Base-by-base conservation (phyloP, 2,888 invertebrate genomes). In the Julus scanicus region DNA sequence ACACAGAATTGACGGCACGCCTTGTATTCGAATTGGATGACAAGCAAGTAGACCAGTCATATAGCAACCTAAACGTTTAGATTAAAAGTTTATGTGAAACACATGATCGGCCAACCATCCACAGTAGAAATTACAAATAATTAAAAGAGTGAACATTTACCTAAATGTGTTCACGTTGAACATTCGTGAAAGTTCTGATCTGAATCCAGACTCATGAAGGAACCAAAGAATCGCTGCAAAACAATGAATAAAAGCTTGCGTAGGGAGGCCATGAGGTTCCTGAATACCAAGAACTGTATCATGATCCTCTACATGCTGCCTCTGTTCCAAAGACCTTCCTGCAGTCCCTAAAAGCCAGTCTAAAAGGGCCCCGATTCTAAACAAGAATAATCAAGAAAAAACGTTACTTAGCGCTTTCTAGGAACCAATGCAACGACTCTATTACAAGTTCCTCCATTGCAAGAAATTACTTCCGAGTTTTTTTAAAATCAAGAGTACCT, bases 161-260 rank as follows among this genome's bases (percentile, higher is more conserved):
- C 96, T 95, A 91, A 97, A 96, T 1, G 97, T 92, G 84, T 96
- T 95, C 88, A 94, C 94, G 0, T 96, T 95, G 83, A 97, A 94
- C 88, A 97, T 92, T 40, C 94, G 93, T 80, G 94, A 93, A 40
- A 97, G 92, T 91, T 96, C 94, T 17, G 44, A 17, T 37, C 84
- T 57, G 37, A 84, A 93, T 88, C 94, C 93, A 17, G 90, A 89
- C 89, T 94, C 94, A 91, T 95, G 94, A 17, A 95, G 93, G 40
- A 95, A 94, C 96, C 96, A 96, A 89, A 96, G 92, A 85, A 97
- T 96, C 71, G 96, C 95, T 5, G 97, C 96, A 84, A 96, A 94
- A 89, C 96, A 96, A 90, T 97, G 96, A 11, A 92, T 91, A 63
- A 90, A 88, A 29, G 88, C 88, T 57, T 88, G 88, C 6, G 39